Evolutionary conservation across 2,888 invertebrate species (phyloP), one percentile per base, ranked within the genome.

Genomic region (Lochmaea capreae): DNA sequence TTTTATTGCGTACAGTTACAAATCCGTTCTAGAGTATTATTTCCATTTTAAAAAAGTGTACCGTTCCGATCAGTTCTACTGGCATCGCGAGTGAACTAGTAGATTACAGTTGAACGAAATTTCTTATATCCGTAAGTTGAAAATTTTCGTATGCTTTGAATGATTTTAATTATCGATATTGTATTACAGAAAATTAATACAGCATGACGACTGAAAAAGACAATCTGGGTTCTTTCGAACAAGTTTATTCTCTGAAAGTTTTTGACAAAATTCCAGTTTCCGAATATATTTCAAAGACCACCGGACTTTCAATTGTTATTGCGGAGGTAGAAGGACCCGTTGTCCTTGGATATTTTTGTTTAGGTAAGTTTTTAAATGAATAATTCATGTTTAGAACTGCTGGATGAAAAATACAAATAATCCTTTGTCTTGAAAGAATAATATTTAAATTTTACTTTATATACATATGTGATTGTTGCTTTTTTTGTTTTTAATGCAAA

Each of bases 261-360:
- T 93, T 93, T 79, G 91, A 92, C 82, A 89, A 91, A 71, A 91
- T 95, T 83, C 94, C 94, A n/a, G 93, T 96, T 2, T 91, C 92
- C 77, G 95, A 96, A 86, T 96, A 94, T 86, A 91, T 91, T 79
- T 95, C 95, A 0, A 90, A 90, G 72, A 91, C 90, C 81, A 96
- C 96, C 52, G 96, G 96, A n/a, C 87, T 97, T 59, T 93, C 93
- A 6, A 92, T 97, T 58, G 93, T 94, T 71, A 91, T 97, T 77
- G 95, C 95, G 11, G 93, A 95, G 85, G 94, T 97, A 5, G 95
- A 95, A 80, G 96, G 97, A 0, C 97, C 97, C n/a, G 89, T 96
- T 49, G 96, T 97, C 3, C 93, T 94, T 85, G 96, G 97, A 70
- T 95, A 93, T 85, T 94, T 97, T 85, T 93, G 93, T 83, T 88